Conservation (phyloP, 2,888 invertebrate genomes). For the Mylabris sibirica region DNA sequence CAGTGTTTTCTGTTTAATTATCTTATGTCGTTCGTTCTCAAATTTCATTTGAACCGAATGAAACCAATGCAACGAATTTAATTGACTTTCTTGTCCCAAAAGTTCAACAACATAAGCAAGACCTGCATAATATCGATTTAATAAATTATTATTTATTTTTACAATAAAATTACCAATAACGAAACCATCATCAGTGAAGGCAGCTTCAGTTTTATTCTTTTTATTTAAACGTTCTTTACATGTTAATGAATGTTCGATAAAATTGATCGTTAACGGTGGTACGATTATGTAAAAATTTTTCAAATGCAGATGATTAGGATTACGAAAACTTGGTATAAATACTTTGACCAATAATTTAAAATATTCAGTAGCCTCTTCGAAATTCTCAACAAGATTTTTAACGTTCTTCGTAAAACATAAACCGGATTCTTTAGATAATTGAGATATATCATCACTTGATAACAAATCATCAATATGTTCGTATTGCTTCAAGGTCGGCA, state of each 20-base stretch:
- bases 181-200: constrained; percentile 98
- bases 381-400: constrained; percentile 79
- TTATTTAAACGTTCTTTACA: constrained; percentile 93
- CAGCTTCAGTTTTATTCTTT: constrained; percentile 84
- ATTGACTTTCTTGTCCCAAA: constrained; percentile 81
- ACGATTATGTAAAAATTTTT: constrained; percentile 92
- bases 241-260: constrained; percentile 89
- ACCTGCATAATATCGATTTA: no score
- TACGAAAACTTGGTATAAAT: constrained; percentile 87
- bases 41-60: constrained; percentile 83
- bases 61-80: constrained; percentile 96
- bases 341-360: constrained; percentile 85
- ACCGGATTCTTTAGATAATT: constrained; percentile 71
- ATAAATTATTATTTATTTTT: constrained; percentile 11
- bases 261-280: constrained; percentile 93
- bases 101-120: constrained; percentile 91
- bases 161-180: constrained; percentile 77
- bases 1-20: constrained; percentile 64
- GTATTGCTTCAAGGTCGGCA: constrained; percentile 77
- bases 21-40: constrained; percentile 66
- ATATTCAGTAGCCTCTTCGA: constrained; percentile 88
- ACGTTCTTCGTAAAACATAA: constrained; percentile 81
- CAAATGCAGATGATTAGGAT: constrained; percentile 86
- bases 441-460: constrained; percentile 67
- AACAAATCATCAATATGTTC: constrained; percentile 69